Percentiles rank a stretch among this genome's conserved stretches.
Conservation (phyloP, 1,140 invertebrate genomes). For the Zaprionus tsacasi region DNA sequence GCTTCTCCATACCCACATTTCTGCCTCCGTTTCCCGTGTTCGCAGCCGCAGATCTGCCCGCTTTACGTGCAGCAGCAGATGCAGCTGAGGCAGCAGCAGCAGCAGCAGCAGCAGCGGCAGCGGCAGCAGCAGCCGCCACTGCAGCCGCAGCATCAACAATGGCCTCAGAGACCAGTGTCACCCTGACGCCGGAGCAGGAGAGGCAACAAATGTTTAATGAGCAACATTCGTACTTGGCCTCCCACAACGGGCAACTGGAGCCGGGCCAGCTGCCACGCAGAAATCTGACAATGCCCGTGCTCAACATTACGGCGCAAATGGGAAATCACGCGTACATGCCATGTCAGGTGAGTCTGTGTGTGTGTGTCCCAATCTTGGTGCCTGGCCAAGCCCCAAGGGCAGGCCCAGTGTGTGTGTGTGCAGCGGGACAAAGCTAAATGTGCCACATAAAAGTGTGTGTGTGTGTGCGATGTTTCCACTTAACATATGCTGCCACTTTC, state of each 20-base stretch:
- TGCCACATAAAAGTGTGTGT: neutral
- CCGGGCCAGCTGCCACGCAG: constrained; percentile 42
- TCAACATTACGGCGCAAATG: constrained; percentile 93
- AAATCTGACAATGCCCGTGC: constrained; percentile 77
- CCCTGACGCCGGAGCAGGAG: constrained; percentile 66
- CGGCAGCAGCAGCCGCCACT: constrained; percentile 51
- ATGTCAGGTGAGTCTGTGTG: constrained; percentile 88
- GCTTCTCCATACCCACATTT: constrained; percentile 82
- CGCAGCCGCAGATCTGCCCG: constrained; percentile 76
- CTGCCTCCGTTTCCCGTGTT: constrained; percentile 79
- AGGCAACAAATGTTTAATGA: constrained; percentile 69
- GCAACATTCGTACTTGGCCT: constrained; percentile 72
- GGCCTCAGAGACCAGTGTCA: constrained; percentile 45
- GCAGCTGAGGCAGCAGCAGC: constrained; percentile 52
- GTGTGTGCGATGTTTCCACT: neutral
- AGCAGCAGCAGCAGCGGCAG: constrained; percentile 30
- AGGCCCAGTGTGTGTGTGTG: neutral
- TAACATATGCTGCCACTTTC: neutral
- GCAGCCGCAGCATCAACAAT: constrained; percentile 50
- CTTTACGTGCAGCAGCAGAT: constrained; percentile 69
- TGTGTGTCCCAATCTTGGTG: neutral
- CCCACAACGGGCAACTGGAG: constrained; percentile 52
- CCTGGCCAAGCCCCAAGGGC: neutral
- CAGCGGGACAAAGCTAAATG: neutral
- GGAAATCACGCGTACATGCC: constrained; percentile 94